These are phyloP conservation scores for Isichthys henryi DNA, from an alignment of 2,113 vertebrate species.

Conservation along the genomic window DNA sequence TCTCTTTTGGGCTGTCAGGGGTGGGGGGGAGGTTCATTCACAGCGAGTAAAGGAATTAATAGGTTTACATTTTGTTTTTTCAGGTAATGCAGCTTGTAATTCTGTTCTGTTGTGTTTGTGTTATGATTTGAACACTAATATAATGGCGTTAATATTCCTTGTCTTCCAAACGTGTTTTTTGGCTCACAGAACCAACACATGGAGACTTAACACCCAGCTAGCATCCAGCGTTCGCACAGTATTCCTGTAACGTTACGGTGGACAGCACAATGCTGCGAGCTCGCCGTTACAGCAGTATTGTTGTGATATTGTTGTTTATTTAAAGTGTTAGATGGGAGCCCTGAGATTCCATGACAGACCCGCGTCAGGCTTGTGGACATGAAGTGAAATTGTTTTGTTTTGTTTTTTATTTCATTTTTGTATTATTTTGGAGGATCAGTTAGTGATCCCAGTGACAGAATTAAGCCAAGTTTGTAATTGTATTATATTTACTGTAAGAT, in stretches of 20 bases:
- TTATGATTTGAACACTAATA: constrained; percentile 69
- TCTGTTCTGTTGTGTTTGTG: constrained; percentile 45
- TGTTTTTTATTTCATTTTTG: constrained; percentile 47
- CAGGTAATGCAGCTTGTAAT: constrained; percentile 43
- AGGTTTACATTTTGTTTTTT: constrained; percentile 42
- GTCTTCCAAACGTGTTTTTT: constrained; percentile 81
- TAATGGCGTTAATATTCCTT: constrained; percentile 63
- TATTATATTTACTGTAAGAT: constrained; percentile 99
- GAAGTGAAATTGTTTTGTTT: constrained; percentile 78
- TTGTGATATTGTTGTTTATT: constrained; percentile 55
- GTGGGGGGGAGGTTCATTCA: constrained; percentile 8
- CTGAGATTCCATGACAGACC: constrained; percentile 62
- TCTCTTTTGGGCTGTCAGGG: constrained; percentile 44
- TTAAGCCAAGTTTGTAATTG: constrained; percentile 99
- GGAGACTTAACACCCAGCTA: constrained; percentile 59
- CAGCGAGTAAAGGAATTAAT: constrained; percentile 41
- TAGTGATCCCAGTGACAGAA: constrained; percentile 90
- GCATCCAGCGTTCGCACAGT: constrained; percentile 49
- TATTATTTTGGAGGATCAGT: constrained; percentile 74
- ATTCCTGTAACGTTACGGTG: constrained; percentile 49
- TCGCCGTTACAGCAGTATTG: constrained; percentile 55
- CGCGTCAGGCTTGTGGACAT: constrained; percentile 74
- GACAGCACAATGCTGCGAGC: constrained; percentile 28
- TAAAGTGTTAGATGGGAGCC: constrained; percentile 63
- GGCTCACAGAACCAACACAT: constrained; percentile 52